Percentiles rank a stretch among this genome's conserved stretches.
Evolutionary conservation across 2,888 invertebrate species (phyloP).

Genomic region (Nephrotoma appendiculata): DNA sequence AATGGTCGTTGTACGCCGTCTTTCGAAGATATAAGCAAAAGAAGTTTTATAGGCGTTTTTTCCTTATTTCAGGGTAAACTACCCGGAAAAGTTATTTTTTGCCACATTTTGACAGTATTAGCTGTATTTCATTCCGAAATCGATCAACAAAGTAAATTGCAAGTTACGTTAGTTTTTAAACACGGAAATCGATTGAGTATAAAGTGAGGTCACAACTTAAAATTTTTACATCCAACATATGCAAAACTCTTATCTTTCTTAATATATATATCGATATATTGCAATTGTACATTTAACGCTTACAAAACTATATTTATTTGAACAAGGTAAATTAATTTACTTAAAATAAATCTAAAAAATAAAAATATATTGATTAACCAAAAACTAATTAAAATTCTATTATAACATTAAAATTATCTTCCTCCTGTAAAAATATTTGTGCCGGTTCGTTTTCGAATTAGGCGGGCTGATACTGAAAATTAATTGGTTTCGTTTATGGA

Average conservation of each 20-base stretch:
- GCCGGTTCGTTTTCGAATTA: constrained; percentile 55
- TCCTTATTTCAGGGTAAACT: too few species aligned
- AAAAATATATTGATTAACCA: background rate
- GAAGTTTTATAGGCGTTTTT: too few species aligned
- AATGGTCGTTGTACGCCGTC: too few species aligned
- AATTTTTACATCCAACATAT: too few species aligned
- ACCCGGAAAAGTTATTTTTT: too few species aligned
- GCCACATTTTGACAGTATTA: too few species aligned
- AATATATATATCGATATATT: background rate
- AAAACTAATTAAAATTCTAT: background rate
- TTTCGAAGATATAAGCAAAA: too few species aligned
- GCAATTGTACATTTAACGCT: background rate
- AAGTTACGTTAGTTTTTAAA: too few species aligned
- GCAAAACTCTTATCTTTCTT: background rate
- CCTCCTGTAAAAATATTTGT: constrained; percentile 55
- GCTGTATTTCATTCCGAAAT: too few species aligned
- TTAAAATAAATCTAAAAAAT: background rate
- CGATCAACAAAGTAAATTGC: too few species aligned
- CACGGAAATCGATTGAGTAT: too few species aligned
- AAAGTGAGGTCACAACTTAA: too few species aligned
- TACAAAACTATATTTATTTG: background rate
- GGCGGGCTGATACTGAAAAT: constrained; percentile 48
- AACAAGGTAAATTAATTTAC: background rate
- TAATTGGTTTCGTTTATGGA: constrained; percentile 10
- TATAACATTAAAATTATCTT: constrained; percentile 38